Percentiles rank a stretch among this genome's conserved stretches.
These are phyloP conservation scores for Drosophila fuyamai DNA, from an alignment of 1,140 invertebrate species.

Conservation along the genomic window DNA sequence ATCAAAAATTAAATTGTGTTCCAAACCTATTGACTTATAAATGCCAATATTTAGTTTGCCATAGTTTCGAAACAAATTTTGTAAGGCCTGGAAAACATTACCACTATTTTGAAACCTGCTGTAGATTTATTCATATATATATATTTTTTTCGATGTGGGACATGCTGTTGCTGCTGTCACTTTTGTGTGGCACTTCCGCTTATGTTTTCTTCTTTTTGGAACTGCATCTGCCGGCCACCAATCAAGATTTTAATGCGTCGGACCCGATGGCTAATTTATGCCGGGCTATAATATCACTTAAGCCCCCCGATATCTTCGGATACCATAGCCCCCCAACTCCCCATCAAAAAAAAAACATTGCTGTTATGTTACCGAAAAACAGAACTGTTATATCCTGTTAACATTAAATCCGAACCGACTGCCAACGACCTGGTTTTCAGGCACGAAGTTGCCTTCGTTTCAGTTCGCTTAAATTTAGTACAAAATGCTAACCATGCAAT, in stretches of 20 bases:
- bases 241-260: slow-evolving; percentile 66
- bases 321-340: too few species aligned
- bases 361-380: slow-evolving; percentile 37
- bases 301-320: slow-evolving; percentile 12
- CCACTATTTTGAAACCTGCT: not conserved
- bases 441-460: slow-evolving; percentile 19
- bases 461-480: slow-evolving; percentile 41
- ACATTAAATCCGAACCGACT: slow-evolving; percentile 11
- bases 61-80: too few species aligned
- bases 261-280: slow-evolving; percentile 61
- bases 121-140: not conserved
- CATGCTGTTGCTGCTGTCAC: slow-evolving; percentile 31
- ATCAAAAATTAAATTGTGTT: too few species aligned
- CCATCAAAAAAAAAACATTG: too few species aligned
- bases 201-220: not conserved
- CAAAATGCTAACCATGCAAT: not conserved
- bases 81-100: too few species aligned
- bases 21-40: too few species aligned
- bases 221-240: slow-evolving; percentile 74
- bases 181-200: slow-evolving; percentile 45
- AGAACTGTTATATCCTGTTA: slow-evolving; percentile 30
- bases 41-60: too few species aligned
- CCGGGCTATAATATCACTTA: slow-evolving; percentile 62
- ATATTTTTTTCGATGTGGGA: slow-evolving; percentile 22
- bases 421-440: slow-evolving; percentile 44